A percentile compares a stretch with the other conserved stretches of the same genome.
Evolutionary conservation across 1,140 invertebrate genomes (phyloP).

Genomic region (Himalopsyche phryganea): DNA sequence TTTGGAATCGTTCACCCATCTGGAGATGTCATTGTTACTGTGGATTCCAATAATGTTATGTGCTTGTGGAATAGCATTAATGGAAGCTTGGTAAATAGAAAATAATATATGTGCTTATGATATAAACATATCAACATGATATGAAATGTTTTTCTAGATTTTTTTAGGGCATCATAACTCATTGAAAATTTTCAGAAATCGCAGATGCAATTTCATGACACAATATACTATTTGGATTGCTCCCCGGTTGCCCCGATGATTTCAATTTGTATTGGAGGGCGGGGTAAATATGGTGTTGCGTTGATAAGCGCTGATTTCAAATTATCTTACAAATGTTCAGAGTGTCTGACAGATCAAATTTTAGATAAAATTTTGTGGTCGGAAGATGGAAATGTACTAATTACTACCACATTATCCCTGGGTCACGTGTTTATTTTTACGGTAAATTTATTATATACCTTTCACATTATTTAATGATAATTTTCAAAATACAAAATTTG

Average conservation of each 20-base stretch:
- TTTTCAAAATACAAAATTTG: too few species aligned
- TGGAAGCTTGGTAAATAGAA: slow-evolving; percentile 26
- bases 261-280: slow-evolving; percentile 37
- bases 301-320: slow-evolving; percentile 24
- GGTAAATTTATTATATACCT: slow-evolving; percentile 32
- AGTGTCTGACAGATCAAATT: slow-evolving; percentile 46
- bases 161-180: neutral
- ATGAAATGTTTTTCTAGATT: too few species aligned
- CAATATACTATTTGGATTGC: slow-evolving; percentile 31
- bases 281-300: slow-evolving; percentile 41
- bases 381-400: slow-evolving; percentile 39
- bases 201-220: slow-evolving; percentile 13
- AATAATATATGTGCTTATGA: too few species aligned
- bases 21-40: slow-evolving; percentile 21
- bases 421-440: slow-evolving; percentile 48
- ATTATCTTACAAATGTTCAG: slow-evolving; percentile 21
- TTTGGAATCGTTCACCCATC: slow-evolving; percentile 24
- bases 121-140: too few species aligned
- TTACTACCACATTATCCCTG: slow-evolving; percentile 41
- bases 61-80: slow-evolving; percentile 22
- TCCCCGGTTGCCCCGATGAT: slow-evolving; percentile 43
- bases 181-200: slow-evolving; percentile 13
- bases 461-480: too few species aligned
- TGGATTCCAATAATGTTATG: slow-evolving; percentile 15
- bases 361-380: slow-evolving; percentile 44